Conservation (phyloP, 2,888 invertebrate genomes). For the Zaprionus lineosus region DNA sequence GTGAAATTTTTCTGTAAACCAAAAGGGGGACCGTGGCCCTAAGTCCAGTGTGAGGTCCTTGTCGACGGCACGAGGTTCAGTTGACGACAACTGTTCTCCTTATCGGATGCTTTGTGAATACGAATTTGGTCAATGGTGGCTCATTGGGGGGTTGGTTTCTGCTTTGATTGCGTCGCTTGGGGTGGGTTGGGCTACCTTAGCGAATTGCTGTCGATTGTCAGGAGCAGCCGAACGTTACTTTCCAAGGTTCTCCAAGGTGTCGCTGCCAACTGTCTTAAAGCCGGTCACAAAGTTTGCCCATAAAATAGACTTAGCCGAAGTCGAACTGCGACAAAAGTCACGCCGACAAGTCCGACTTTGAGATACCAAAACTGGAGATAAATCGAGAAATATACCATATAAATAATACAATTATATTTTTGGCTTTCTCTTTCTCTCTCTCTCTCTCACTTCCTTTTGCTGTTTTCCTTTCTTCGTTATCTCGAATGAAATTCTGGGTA, state of each 20-base stretch:
- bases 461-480: no score
- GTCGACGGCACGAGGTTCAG: conserved; percentile 61
- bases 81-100: conserved; percentile 76
- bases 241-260: conserved; percentile 45
- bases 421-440: not conserved
- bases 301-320: conserved; percentile 43
- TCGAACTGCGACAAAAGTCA: not conserved
- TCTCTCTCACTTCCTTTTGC: no score
- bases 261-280: conserved; percentile 67
- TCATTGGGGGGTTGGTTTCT: not conserved
- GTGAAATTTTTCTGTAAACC: no score
- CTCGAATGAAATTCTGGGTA: no score
- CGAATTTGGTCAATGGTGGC: conserved; percentile 57
- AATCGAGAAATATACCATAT: not conserved
- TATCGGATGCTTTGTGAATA: conserved; percentile 77
- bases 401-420: not conserved
- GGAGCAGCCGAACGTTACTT: conserved; percentile 43
- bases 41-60: conserved; percentile 26
- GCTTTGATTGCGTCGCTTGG: no score
- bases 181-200: conserved; percentile 23
- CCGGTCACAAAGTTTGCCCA: conserved; percentile 53
- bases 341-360: not conserved
- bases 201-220: conserved; percentile 68
- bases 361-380: not conserved
- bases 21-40: no score